Evolutionary conservation across 35 echinoderm and acorn worm genomes (phyloP), one percentile per base, ranked within the genome.

Genomic region (Holothuria glaberrima): DNA sequence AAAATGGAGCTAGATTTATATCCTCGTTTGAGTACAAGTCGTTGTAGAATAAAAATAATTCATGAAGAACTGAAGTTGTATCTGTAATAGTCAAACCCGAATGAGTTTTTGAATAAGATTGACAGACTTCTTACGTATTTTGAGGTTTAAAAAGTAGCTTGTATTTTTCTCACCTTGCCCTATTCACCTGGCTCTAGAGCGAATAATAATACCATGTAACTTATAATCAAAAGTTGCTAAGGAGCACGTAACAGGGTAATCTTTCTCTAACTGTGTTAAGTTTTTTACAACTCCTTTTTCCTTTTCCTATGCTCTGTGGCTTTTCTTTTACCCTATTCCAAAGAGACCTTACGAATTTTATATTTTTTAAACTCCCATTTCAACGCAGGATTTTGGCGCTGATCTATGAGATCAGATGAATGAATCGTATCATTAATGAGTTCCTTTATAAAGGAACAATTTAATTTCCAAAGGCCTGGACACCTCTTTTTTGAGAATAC

Each of bases 161-260:
- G 78, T 82, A 56, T 86, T 86, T 66, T 67, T 67, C 59, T 86
- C 83, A 35, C 83, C 83, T 7, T 86, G 33, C 34, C 59, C 83
- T 21, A 62, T 59, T 52, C 83, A 86, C 19, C 83, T 86, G 5
- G 59, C 59, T 67, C 59, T 66, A 25, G 83, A 86, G 46, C 56
- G 83, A 46, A 86, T 64, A 65, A 86, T 86, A 65, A 86, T 86
- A 67, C 62, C 34, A 20, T 27, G 56, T 31, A 83, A 67, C 26
- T 86, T 86, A 24, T 86, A 86, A 64, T 86, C 83, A 86, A 65
- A 82, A 26, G 57, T 65, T 65, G 10, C 62, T 17, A 65, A 65
- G 62, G 62, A 65, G 18, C 13, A 20, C 12, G 62, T 4, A 41
- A 41, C 17, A 65, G 6, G 21, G 17, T 65, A 28, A 28, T 12